phyloP scores from a whole-genome alignment of 2,113 vertebrate species.

The Gasterosteus nipponicus region DNA sequence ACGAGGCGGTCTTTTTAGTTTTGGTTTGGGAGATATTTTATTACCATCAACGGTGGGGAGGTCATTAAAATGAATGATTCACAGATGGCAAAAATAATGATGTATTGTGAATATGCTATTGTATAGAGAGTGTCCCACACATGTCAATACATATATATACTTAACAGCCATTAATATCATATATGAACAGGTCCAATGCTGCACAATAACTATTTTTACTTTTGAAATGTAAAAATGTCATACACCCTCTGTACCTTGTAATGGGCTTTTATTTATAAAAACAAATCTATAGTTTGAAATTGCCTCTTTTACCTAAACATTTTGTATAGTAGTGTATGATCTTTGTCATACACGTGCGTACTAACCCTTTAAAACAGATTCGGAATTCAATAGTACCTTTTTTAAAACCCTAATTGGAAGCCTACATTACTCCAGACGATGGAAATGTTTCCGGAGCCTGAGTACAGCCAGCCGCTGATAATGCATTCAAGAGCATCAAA shows the following conservation, averaged over 20 bases:
- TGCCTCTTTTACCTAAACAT: background rate
- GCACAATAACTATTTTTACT: background rate
- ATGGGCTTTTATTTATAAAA: background rate
- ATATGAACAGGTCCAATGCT: too few species aligned
- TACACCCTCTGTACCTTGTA: too few species aligned
- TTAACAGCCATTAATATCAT: background rate
- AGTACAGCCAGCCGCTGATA: constrained; percentile 38
- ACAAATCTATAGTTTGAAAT: background rate
- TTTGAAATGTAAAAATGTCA: background rate
- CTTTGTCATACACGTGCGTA: constrained; percentile 7
- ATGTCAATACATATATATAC: background rate
- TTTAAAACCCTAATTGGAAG: constrained; percentile 36
- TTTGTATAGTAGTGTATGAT: background rate
- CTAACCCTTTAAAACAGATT: constrained; percentile 21
- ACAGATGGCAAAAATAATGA: background rate
- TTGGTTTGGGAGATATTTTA: constrained; percentile 1
- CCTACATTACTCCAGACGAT: constrained; percentile 47
- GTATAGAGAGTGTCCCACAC: background rate
- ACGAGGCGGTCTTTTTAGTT: background rate
- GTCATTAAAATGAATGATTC: background rate
- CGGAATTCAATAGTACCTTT: constrained; percentile 20
- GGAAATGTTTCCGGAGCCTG: constrained; percentile 34
- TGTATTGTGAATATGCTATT: background rate
- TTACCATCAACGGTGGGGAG: background rate
- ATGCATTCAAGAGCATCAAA: constrained; percentile 55